phyloP scores from a whole-genome alignment of 2,888 invertebrate genomes.

The Biston betularia region DNA sequence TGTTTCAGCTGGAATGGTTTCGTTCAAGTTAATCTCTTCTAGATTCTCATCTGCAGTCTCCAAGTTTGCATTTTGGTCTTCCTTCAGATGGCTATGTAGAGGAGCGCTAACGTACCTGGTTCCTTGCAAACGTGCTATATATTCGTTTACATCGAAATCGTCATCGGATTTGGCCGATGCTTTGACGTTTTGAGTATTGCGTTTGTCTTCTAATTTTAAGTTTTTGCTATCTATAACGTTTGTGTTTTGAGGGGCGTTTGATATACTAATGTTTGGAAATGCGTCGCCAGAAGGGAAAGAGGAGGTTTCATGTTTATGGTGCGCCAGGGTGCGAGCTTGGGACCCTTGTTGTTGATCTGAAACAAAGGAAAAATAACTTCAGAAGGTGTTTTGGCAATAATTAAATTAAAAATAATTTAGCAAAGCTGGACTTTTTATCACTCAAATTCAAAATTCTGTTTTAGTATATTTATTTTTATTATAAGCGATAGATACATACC shows the following conservation, averaged over 20 bases:
- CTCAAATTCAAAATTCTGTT: no score
- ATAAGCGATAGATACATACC: no score
- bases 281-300: constrained; percentile 66
- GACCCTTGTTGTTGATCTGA: constrained; percentile 67
- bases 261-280: constrained; percentile 50
- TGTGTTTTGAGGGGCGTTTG: constrained; percentile 32
- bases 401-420: background rate
- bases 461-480: no score
- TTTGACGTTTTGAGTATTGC: constrained; percentile 48
- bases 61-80: constrained; percentile 82
- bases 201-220: constrained; percentile 36
- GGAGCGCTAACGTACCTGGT: constrained; percentile 79
- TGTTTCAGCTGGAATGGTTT: constrained; percentile 55
- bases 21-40: constrained; percentile 76
- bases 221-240: constrained; percentile 45
- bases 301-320: constrained; percentile 58
- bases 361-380: constrained; percentile 57
- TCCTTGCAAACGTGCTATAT: constrained; percentile 79
- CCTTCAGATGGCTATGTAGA: constrained; percentile 70
- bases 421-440: no score
- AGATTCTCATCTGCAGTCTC: constrained; percentile 73
- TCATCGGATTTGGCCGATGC: constrained; percentile 67
- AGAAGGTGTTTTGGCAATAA: background rate
- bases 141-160: constrained; percentile 82
- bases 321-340: constrained; percentile 57